Conservation (phyloP, 2,888 invertebrate genomes). For the Drosophila diplacantha region DNA sequence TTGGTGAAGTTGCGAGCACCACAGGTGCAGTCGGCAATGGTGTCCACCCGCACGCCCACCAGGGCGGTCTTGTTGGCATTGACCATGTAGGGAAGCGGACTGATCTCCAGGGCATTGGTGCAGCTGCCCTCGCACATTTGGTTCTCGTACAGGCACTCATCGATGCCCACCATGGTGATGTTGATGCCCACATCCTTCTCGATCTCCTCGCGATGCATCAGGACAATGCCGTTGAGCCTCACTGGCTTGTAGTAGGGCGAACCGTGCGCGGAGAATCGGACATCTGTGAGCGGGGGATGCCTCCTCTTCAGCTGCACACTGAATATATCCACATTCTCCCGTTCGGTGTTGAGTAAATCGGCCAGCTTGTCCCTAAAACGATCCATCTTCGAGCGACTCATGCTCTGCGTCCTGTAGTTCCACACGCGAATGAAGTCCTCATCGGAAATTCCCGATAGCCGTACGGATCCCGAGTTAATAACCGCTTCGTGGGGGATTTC, state of each 20-base stretch:
- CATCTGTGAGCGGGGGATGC: conserved; percentile 92
- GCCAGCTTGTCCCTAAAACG: conserved; percentile 92
- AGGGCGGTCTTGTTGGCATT: conserved; percentile 98
- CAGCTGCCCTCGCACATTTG: conserved; percentile 97
- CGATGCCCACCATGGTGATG: conserved; percentile 98
- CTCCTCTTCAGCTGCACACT: conserved; percentile 94
- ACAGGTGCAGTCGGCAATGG: conserved; percentile 94
- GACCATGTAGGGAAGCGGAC: conserved; percentile 94
- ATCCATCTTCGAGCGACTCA: conserved; percentile 92
- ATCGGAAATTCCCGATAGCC: conserved; percentile 95
- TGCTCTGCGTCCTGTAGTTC: conserved; percentile 92
- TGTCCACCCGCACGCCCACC: conserved; percentile 96
- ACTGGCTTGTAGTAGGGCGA: conserved; percentile 97
- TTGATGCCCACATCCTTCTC: conserved; percentile 96
- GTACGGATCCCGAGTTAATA: conserved; percentile 94
- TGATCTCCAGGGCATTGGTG: conserved; percentile 93
- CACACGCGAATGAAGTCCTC: conserved; percentile 97
- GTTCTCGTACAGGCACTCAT: conserved; percentile 96
- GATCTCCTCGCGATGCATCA: conserved; percentile 95
- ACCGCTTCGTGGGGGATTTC: conserved; percentile 97
- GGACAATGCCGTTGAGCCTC: conserved; percentile 93
- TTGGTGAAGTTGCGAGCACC: conserved; percentile 95
- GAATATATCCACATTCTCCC: conserved; percentile 96
- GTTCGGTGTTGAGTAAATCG: conserved; percentile 89
- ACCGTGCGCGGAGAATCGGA: conserved; percentile 96